These are phyloP conservation scores for Chrysogorgia sp. DNA, from an alignment of 92 coral and sea anemone genomes.

Conservation along the genomic window DNA sequence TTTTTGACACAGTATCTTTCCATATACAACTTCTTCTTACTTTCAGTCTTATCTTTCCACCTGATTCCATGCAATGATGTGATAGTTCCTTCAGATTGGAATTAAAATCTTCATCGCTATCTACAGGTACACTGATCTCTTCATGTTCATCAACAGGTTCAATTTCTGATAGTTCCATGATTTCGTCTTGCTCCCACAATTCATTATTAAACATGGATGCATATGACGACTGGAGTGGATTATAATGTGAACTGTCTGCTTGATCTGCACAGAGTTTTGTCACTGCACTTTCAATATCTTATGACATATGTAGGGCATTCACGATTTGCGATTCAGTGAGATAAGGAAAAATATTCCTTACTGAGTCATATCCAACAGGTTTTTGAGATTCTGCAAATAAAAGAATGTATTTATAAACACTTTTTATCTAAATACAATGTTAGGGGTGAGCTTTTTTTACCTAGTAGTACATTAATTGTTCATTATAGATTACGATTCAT, in stretches of 20 bases:
- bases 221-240: conserved; percentile 61
- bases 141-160: conserved; percentile 16
- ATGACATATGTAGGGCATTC: conserved; percentile 43
- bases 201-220: conserved; percentile 55
- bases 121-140: conserved; percentile 21
- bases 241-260: conserved; percentile 45
- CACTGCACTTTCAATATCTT: conserved; percentile 60
- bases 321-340: conserved; percentile 49
- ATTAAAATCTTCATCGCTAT: conserved; percentile 40
- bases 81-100: conserved; percentile 40
- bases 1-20: conserved; percentile 62
- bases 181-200: conserved; percentile 27
- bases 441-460: too few relatives aligned
- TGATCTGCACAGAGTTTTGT: conserved; percentile 60
- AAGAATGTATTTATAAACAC: too few relatives aligned
- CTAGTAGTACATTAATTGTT: too few relatives aligned
- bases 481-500: background rate
- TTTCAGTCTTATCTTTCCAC: conserved; percentile 55
- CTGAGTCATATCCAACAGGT: conserved; percentile 14
- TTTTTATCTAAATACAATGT: too few relatives aligned
- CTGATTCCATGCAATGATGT: conserved; percentile 52
- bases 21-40: conserved; percentile 61
- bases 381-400: conserved; percentile 12
- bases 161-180: conserved; percentile 7
- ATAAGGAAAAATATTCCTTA: conserved; percentile 57